Evolutionary conservation across 2,113 vertebrate species (phyloP).

Genomic region (Bucco capensis): DNA sequence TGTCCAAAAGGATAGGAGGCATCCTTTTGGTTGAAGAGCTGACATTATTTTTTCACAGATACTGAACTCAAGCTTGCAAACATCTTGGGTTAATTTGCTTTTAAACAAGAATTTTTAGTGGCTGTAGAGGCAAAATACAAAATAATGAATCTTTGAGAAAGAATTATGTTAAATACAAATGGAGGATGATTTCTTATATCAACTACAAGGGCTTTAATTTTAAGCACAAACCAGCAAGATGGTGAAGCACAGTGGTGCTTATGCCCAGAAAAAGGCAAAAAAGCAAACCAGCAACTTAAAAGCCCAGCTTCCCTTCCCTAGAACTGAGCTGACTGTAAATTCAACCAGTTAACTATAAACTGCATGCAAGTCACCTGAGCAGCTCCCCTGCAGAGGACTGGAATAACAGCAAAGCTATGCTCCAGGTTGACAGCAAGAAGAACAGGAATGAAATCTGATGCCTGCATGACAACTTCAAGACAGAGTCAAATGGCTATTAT

Average conservation of each 20-base stretch:
- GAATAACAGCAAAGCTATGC: background rate
- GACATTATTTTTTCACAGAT: background rate
- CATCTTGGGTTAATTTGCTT: background rate
- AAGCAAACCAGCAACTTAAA: background rate
- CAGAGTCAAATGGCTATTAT: constrained; percentile 65
- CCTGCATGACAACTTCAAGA: constrained; percentile 46
- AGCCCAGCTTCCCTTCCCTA: background rate
- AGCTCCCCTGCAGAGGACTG: background rate
- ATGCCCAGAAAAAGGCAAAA: background rate
- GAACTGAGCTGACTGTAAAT: background rate
- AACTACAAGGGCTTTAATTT: background rate
- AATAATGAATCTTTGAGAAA: background rate
- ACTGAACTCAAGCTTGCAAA: background rate
- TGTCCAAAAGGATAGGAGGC: background rate
- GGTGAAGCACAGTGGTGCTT: background rate
- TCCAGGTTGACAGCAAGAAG: background rate
- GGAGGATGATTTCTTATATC: background rate
- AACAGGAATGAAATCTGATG: background rate
- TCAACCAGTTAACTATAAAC: background rate
- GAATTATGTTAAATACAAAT: background rate
- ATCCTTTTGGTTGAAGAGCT: background rate
- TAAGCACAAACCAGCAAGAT: background rate
- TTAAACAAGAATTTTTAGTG: background rate
- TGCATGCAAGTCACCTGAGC: background rate
- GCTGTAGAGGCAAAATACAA: background rate